A percentile compares a stretch with the other conserved stretches of the same genome.
Evolutionary conservation across 2,797 vertebrate species (phyloP).

Genomic region (Spinibarbus caldwelli): DNA sequence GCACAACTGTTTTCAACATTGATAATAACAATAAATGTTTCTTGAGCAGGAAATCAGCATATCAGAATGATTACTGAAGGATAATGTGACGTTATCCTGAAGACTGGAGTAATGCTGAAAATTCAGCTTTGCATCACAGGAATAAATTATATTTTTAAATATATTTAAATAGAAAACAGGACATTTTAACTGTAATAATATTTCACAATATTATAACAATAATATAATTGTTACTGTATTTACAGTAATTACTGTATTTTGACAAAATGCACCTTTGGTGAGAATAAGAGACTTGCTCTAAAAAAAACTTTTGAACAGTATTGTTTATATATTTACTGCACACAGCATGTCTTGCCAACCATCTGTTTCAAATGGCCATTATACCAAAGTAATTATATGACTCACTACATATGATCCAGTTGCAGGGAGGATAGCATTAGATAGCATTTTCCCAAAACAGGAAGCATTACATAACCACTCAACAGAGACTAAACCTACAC

Average conservation of each 20-base stretch:
- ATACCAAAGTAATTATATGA: conserved; percentile 12
- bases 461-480: conserved; percentile 28
- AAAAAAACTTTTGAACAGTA: background rate
- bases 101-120: background rate
- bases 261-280: too few species aligned
- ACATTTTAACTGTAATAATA: background rate
- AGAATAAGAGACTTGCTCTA: background rate
- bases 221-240: background rate
- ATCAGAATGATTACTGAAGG: background rate
- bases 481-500: conserved; percentile 1
- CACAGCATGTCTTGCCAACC: background rate
- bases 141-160: background rate
- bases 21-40: background rate
- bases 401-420: conserved; percentile 6
- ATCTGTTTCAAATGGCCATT: background rate
- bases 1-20: background rate
- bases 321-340: conserved; percentile 10
- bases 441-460: conserved; percentile 24
- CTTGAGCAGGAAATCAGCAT: background rate
- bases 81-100: background rate
- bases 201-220: background rate
- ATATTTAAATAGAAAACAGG: too few species aligned
- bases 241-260: background rate
- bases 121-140: background rate
- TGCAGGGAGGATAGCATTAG: conserved; percentile 13